Evolutionary conservation across 1,140 invertebrate species (phyloP).

Genomic region (Drosophila elegans): DNA sequence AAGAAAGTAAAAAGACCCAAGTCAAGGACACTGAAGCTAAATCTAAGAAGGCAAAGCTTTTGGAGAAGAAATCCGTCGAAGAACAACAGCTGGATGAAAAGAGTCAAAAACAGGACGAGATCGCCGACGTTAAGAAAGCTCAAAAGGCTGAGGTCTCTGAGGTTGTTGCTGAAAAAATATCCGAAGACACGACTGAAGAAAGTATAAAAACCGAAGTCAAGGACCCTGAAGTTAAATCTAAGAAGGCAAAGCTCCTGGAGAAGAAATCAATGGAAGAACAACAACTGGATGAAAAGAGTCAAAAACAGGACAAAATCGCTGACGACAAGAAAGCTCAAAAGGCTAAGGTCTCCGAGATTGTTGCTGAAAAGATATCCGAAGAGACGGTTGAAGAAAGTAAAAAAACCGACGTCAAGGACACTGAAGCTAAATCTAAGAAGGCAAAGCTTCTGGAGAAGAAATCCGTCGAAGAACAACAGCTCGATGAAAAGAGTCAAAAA

Average conservation of each 20-base stretch:
- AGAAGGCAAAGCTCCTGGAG: conserved; percentile 8
- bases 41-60: background rate
- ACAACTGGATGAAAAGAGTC: background rate
- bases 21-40: conserved; percentile 12
- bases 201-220: background rate
- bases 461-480: background rate
- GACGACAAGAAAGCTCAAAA: background rate
- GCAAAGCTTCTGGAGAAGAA: background rate
- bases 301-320: background rate
- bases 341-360: background rate
- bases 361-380: background rate
- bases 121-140: background rate
- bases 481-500: conserved; percentile 14
- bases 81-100: conserved; percentile 8
- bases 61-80: conserved; percentile 13
- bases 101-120: background rate
- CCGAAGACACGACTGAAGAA: conserved; percentile 6
- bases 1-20: background rate
- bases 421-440: conserved; percentile 4
- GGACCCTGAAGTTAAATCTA: background rate
- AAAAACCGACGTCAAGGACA: background rate
- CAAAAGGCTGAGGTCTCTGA: conserved; percentile 1
- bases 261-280: background rate
- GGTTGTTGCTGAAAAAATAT: background rate
- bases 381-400: background rate